Conservation (phyloP, 64 coral and sea anemone genomes). For the Stichodactyla helianthus region DNA sequence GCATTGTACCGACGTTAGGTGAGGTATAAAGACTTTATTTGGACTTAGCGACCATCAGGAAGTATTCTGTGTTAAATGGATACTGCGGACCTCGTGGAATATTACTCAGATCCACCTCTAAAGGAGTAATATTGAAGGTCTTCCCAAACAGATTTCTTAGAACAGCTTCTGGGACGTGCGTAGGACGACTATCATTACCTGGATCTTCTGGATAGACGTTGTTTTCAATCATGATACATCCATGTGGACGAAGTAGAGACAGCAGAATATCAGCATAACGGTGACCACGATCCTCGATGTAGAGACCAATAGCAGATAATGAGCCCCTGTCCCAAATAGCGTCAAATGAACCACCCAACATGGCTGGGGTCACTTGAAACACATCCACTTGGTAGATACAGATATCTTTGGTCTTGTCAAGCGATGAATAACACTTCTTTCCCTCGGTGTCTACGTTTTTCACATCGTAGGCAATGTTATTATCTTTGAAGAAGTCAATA, state of each 20-base stretch:
- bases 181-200: background rate
- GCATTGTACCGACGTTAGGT: too few relatives aligned
- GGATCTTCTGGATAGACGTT: slow-evolving; percentile 33
- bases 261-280: slow-evolving; percentile 38
- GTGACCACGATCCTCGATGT: slow-evolving; percentile 8
- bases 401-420: slow-evolving; percentile 12
- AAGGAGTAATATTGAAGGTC: slow-evolving; percentile 16
- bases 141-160: slow-evolving; percentile 33
- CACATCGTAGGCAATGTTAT: slow-evolving; percentile 21
- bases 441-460: background rate
- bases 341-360: slow-evolving; percentile 28
- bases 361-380: background rate
- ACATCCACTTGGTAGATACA: slow-evolving; percentile 9
- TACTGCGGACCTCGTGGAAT: background rate
- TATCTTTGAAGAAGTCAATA: slow-evolving; percentile 34
- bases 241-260: slow-evolving; percentile 23
- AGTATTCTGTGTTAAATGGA: background rate
- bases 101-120: slow-evolving; percentile 28
- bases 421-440: slow-evolving; percentile 2
- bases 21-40: too few relatives aligned
- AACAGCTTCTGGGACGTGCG: slow-evolving; percentile 15
- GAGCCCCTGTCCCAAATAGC: slow-evolving; percentile 58
- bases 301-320: slow-evolving; percentile 25
- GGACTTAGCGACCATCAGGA: background rate
- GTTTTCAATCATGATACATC: slow-evolving; percentile 39